These are phyloP conservation scores for Cyrtodaria siliqua DNA, from an alignment of 2,888 invertebrate genomes.

Conservation along the genomic window DNA sequence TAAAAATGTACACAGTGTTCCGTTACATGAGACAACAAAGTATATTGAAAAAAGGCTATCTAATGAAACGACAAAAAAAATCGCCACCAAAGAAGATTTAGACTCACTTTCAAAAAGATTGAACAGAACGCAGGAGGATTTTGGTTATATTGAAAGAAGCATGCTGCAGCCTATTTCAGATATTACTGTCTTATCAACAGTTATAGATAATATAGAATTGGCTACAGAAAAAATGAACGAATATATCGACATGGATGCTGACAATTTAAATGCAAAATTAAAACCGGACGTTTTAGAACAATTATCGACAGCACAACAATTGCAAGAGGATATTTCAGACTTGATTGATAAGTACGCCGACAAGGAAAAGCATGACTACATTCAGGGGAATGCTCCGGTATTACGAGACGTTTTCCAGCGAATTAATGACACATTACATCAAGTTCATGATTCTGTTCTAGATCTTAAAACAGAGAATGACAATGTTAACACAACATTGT, in stretches of 20 bases:
- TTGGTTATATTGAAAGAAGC: neutral
- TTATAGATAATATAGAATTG: neutral
- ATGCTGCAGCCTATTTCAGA: neutral
- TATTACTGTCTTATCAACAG: neutral
- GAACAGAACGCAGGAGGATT: neutral
- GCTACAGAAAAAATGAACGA: too few relatives aligned
- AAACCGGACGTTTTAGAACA: too few relatives aligned
- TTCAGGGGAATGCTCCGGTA: conserved; percentile 3
- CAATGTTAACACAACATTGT: neutral
- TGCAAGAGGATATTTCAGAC: too few relatives aligned
- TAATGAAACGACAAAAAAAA: neutral
- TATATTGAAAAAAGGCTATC: neutral
- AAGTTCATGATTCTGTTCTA: neutral
- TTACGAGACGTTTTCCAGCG: neutral
- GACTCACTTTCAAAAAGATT: too few relatives aligned
- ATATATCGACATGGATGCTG: neutral
- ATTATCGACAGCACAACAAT: too few relatives aligned
- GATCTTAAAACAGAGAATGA: neutral
- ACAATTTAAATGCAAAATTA: too few relatives aligned
- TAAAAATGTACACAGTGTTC: too few relatives aligned
- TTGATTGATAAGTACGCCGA: neutral
- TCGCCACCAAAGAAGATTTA: too few relatives aligned
- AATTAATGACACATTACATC: conserved; percentile 4
- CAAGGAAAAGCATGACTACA: conserved; percentile 5
- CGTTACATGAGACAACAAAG: neutral